A percentile compares a stretch with the other conserved stretches of the same genome.
Conservation (phyloP, 2,797 vertebrate species). For the Chloroceryle inda region DNA sequence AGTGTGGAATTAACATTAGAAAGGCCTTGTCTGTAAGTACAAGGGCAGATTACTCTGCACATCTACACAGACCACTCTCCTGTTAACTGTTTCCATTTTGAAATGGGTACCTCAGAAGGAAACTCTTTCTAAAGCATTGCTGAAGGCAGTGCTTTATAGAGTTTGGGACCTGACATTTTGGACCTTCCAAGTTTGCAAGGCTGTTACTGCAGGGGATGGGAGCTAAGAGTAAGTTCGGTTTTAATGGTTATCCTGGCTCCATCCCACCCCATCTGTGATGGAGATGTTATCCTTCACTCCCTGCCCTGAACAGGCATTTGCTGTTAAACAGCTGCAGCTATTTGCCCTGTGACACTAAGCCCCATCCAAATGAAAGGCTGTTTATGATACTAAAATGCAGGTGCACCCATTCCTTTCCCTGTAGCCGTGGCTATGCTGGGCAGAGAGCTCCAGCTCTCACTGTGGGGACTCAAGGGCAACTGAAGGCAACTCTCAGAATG, state of each 20-base stretch:
- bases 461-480: not conserved
- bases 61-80: not conserved
- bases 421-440: not conserved
- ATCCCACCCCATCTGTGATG: not conserved
- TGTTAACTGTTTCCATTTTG: not conserved
- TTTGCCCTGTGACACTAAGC: not conserved
- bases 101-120: not conserved
- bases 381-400: not conserved
- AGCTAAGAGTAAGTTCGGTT: not conserved
- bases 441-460: not conserved
- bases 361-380: not conserved
- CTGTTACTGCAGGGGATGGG: not conserved
- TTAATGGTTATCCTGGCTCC: not conserved
- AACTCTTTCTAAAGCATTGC: not conserved
- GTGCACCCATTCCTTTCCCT: fast-evolving
- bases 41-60: not conserved
- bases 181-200: not conserved
- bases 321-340: not conserved
- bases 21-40: not conserved
- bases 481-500: not conserved
- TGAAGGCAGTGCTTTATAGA: not conserved
- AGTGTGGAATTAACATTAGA: not conserved
- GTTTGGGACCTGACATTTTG: not conserved
- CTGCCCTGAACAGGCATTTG: not conserved
- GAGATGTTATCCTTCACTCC: not conserved